Percentiles rank a stretch among this genome's conserved stretches.
These are phyloP conservation scores for Suncus etruscus DNA, from an alignment of 2,113 vertebrate species.

Conservation along the genomic window DNA sequence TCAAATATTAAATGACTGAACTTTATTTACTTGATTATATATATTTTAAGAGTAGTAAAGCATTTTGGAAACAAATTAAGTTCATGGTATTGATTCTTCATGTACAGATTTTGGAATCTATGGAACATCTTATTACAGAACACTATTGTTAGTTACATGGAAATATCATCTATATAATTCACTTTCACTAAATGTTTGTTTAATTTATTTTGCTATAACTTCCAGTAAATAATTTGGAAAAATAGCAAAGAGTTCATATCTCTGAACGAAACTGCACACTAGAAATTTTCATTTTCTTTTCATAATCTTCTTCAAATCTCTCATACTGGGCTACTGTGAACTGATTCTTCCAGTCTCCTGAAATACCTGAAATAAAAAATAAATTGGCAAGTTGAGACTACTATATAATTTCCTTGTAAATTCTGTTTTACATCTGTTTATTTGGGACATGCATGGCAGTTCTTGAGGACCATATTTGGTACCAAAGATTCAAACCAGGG, in stretches of 20 bases:
- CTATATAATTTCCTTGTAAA: background rate
- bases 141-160: background rate
- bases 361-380: conserved; percentile 76
- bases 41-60: no score
- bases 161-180: background rate
- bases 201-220: no score
- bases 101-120: no score
- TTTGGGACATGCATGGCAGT: background rate
- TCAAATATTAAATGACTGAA: no score
- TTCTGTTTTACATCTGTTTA: background rate
- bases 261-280: conserved; percentile 82
- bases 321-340: conserved; percentile 86
- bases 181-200: background rate
- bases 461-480: no score
- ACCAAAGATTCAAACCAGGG: no score
- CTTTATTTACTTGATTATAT: no score
- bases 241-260: conserved; percentile 3
- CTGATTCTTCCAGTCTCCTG: conserved; percentile 86
- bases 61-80: no score
- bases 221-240: background rate
- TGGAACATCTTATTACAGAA: background rate
- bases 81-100: no score
- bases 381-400: background rate
- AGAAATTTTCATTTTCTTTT: conserved; percentile 75
- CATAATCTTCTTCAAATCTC: conserved; percentile 82